Conservation (phyloP, 2,113 vertebrate genomes). For the Platichthys flesus region DNA sequence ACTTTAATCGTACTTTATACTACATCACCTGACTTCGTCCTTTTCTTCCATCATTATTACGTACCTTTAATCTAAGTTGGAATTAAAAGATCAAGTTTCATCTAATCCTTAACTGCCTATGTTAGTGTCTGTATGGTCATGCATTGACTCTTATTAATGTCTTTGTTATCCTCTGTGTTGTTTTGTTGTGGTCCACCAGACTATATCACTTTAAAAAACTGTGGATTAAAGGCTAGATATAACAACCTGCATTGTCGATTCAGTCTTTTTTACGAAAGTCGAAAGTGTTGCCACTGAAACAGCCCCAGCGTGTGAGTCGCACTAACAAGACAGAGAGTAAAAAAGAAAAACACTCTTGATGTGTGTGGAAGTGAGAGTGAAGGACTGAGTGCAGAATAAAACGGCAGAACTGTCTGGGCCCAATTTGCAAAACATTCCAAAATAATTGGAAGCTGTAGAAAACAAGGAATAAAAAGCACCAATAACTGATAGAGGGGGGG, state of each 20-base stretch:
- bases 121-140: too few species aligned
- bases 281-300: background rate
- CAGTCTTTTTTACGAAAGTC: conserved; percentile 7
- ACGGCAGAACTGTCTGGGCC: conserved; percentile 19
- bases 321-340: conserved; percentile 2
- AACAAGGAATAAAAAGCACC: conserved; percentile 37
- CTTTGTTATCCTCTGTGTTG: too few species aligned
- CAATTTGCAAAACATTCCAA: conserved; percentile 40
- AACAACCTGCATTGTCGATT: conserved; percentile 1
- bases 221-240: too few species aligned
- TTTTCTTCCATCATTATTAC: too few species aligned
- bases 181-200: too few species aligned
- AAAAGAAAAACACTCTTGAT: background rate
- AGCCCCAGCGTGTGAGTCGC: conserved; percentile 18
- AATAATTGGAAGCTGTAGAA: conserved; percentile 42
- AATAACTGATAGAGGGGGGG: conserved; percentile 21
- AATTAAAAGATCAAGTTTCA: too few species aligned
- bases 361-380: background rate
- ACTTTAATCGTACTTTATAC: too few species aligned
- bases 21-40: too few species aligned
- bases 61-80: too few species aligned
- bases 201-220: too few species aligned
- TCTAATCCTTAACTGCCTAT: too few species aligned
- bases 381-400: conserved; percentile 12
- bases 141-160: too few species aligned